phyloP scores from a whole-genome alignment of 1,140 invertebrate genomes.

The Eupeodes corollae region DNA sequence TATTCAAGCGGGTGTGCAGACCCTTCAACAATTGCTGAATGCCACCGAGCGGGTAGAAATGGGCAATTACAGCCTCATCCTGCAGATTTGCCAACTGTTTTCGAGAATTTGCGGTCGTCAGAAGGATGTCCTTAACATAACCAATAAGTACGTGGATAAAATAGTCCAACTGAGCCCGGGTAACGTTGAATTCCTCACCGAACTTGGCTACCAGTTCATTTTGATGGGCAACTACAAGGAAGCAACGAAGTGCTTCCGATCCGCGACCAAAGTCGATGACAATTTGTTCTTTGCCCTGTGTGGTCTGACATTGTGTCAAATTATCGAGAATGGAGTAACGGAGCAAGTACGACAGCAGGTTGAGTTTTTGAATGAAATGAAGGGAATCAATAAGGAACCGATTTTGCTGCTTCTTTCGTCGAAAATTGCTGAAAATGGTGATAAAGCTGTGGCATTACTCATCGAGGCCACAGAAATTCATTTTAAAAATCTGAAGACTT shows the following conservation, averaged over 20 bases:
- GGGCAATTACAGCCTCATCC: slow-evolving; percentile 59
- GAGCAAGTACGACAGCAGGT: slow-evolving; percentile 72
- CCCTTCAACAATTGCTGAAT: slow-evolving; percentile 53
- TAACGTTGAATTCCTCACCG: slow-evolving; percentile 58
- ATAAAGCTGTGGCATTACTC: slow-evolving; percentile 50
- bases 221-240: slow-evolving; percentile 44
- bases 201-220: slow-evolving; percentile 66
- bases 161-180: slow-evolving; percentile 49
- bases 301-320: slow-evolving; percentile 71
- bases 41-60: slow-evolving; percentile 61
- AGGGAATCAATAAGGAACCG: slow-evolving; percentile 48
- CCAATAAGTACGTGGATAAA: slow-evolving; percentile 61
- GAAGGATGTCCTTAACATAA: slow-evolving; percentile 55
- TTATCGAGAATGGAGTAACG: slow-evolving; percentile 47
- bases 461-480: slow-evolving; percentile 62
- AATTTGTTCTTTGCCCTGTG: slow-evolving; percentile 65
- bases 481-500: slow-evolving; percentile 46
- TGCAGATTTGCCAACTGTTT: slow-evolving; percentile 63
- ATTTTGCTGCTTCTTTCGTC: slow-evolving; percentile 58
- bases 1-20: slow-evolving; percentile 54
- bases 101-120: slow-evolving; percentile 64
- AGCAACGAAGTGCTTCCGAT: slow-evolving; percentile 65
- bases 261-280: slow-evolving; percentile 70
- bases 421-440: slow-evolving; percentile 47
- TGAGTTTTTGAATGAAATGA: slow-evolving; percentile 74